Percentiles rank a stretch among this genome's conserved stretches.
Conservation (phyloP, 30 jellyfish, hydroid and myxozoan species). For the Aurelia coerulea region DNA sequence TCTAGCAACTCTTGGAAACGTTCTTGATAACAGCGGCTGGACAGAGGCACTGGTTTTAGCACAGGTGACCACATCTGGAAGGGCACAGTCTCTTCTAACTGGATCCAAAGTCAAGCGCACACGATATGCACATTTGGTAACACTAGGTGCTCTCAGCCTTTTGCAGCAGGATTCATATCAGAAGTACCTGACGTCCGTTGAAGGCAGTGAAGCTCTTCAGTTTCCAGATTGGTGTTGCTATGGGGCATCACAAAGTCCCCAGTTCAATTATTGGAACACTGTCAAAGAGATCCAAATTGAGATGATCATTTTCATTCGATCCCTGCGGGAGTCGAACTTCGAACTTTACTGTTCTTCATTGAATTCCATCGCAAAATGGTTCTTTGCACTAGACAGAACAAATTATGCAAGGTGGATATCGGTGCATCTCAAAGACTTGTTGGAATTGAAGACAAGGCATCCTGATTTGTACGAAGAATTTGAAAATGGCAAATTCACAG, state of each 20-base stretch:
- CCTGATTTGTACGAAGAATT: constrained; percentile 21
- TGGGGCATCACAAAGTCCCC: not conserved
- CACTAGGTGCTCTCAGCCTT: too few species aligned
- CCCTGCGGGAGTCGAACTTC: constrained; percentile 22
- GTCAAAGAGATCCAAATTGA: not conserved
- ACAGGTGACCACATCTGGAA: constrained; percentile 47
- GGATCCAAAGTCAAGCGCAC: constrained; percentile 49
- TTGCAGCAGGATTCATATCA: not conserved
- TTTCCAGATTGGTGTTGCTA: too few species aligned
- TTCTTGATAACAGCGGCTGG: constrained; percentile 32
- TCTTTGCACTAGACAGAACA: constrained; percentile 43
- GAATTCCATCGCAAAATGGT: constrained; percentile 20
- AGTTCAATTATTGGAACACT: constrained; percentile 18
- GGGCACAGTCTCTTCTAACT: constrained; percentile 43
- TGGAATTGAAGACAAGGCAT: not conserved
- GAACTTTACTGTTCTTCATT: constrained; percentile 12
- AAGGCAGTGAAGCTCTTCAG: too few species aligned
- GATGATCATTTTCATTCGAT: constrained; percentile 12
- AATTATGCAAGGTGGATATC: constrained; percentile 44
- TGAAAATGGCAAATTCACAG: constrained; percentile 27
- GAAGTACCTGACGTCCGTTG: too few species aligned
- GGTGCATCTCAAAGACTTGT: constrained; percentile 38
- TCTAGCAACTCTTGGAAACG: constrained; percentile 1
- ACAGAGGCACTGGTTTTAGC: constrained; percentile 6
- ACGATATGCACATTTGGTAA: not conserved